phyloP scores from a whole-genome alignment of 2,888 invertebrate genomes.

The Sympetrum striolatum region DNA sequence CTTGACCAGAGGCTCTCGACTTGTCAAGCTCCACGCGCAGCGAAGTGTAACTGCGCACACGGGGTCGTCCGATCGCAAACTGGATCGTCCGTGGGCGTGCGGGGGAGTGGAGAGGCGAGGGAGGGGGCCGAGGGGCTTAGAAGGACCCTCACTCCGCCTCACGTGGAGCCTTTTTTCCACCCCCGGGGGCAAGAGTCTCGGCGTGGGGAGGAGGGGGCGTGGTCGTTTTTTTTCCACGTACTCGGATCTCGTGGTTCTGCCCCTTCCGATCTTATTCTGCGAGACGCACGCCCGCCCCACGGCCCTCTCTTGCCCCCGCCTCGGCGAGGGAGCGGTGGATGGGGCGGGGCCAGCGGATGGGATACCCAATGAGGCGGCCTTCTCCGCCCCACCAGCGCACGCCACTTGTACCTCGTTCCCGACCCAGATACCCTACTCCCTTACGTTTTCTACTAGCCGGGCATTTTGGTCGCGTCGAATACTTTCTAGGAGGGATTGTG shows the following conservation, averaged over 20 bases:
- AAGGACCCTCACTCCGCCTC: neutral
- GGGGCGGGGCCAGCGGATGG: neutral
- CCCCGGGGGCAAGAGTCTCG: neutral
- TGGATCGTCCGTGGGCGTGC: neutral
- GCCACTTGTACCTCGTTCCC: neutral
- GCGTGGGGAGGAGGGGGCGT: neutral
- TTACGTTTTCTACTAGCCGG: conserved; percentile 20
- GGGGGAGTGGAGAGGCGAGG: neutral
- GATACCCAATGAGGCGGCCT: neutral
- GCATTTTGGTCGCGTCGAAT: neutral
- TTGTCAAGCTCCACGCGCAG: neutral
- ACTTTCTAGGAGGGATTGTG: conserved; percentile 20
- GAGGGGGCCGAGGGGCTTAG: neutral
- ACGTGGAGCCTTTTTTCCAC: neutral
- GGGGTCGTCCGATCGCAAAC: neutral
- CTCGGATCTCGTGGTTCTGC: neutral
- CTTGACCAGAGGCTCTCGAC: neutral
- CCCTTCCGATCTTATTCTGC: neutral
- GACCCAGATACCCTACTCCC: neutral
- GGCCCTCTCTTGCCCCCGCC: neutral
- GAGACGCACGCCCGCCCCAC: neutral
- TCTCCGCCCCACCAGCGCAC: neutral
- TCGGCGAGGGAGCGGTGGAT: neutral
- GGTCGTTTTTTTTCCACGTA: neutral
- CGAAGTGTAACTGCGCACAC: neutral